Conservation (phyloP, 2,113 vertebrate species). For the Lonchura striata region DNA sequence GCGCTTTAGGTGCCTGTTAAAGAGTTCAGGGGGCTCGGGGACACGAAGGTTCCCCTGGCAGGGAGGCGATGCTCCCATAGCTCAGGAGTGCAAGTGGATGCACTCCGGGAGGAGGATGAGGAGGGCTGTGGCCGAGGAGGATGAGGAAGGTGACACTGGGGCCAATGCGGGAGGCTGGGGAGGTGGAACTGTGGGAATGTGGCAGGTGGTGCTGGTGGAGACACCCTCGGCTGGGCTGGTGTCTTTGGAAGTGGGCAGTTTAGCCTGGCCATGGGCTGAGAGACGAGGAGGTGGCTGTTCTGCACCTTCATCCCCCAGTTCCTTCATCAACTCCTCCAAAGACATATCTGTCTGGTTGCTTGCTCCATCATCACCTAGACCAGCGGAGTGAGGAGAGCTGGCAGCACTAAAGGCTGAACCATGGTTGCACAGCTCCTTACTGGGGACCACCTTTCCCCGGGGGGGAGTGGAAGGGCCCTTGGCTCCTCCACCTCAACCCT, state of each 20-base stretch:
- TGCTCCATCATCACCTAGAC: neutral
- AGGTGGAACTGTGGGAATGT: neutral
- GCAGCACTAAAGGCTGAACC: neutral
- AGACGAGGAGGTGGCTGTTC: neutral
- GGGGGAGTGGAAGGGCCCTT: neutral
- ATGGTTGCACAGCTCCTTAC: rapidly evolving
- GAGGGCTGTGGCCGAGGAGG: neutral
- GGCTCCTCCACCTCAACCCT: neutral
- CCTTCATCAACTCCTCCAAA: neutral
- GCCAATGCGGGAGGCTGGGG: neutral
- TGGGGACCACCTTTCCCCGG: neutral
- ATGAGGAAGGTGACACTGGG: neutral
- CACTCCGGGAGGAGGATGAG: neutral
- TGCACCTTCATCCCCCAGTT: neutral
- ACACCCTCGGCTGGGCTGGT: neutral
- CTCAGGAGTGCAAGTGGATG: neutral
- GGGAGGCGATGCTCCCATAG: neutral
- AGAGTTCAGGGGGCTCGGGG: neutral
- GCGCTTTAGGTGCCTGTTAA: rapidly evolving
- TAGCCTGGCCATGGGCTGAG: neutral
- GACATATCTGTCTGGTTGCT: neutral
- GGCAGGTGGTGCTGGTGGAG: neutral
- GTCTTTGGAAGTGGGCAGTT: neutral
- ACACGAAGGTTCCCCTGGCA: neutral
- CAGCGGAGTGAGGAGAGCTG: neutral